Evolutionary conservation across 1,140 invertebrate species (phyloP).

Genomic region (Panulirus ornatus): DNA sequence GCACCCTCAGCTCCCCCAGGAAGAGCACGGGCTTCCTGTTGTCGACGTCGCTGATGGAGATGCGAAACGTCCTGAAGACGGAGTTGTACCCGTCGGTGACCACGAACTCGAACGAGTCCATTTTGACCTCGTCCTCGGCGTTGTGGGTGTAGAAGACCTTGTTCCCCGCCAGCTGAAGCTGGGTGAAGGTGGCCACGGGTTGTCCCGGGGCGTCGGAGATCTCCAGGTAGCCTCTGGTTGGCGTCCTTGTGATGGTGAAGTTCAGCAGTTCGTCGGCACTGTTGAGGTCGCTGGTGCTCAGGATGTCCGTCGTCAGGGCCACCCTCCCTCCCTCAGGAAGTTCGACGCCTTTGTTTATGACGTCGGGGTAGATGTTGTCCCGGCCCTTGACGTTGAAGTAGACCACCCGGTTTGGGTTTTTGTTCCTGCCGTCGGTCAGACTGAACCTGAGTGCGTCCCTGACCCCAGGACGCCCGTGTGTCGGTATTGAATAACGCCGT

Average conservation of each 20-base stretch:
- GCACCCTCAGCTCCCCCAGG: slow-evolving; percentile 77
- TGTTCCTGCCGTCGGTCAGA: slow-evolving; percentile 79
- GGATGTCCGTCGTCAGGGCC: slow-evolving; percentile 77
- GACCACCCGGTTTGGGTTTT: slow-evolving; percentile 78
- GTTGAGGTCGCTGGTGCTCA: slow-evolving; percentile 78
- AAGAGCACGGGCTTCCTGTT: slow-evolving; percentile 79
- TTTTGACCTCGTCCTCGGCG: slow-evolving; percentile 78
- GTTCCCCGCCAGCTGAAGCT: slow-evolving; percentile 78
- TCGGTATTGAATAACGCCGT: slow-evolving; percentile 77
- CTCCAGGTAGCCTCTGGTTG: slow-evolving; percentile 78
- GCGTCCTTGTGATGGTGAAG: slow-evolving; percentile 78
- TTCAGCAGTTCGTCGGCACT: slow-evolving; percentile 77
- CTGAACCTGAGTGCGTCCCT: slow-evolving; percentile 79
- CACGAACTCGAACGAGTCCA: slow-evolving; percentile 80
- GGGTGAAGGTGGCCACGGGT: slow-evolving; percentile 78
- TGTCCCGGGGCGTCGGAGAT: slow-evolving; percentile 77
- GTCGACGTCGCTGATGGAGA: slow-evolving; percentile 78
- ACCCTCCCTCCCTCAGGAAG: slow-evolving; percentile 78
- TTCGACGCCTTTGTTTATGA: slow-evolving; percentile 77
- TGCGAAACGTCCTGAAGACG: slow-evolving; percentile 78
- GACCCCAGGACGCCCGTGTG: slow-evolving; percentile 77
- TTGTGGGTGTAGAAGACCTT: slow-evolving; percentile 78
- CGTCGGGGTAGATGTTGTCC: slow-evolving; percentile 77
- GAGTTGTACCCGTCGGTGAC: slow-evolving; percentile 79
- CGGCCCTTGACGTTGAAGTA: slow-evolving; percentile 78